These are phyloP conservation scores for Mythimna impura DNA, from an alignment of 2,888 invertebrate species.

Conservation along the genomic window DNA sequence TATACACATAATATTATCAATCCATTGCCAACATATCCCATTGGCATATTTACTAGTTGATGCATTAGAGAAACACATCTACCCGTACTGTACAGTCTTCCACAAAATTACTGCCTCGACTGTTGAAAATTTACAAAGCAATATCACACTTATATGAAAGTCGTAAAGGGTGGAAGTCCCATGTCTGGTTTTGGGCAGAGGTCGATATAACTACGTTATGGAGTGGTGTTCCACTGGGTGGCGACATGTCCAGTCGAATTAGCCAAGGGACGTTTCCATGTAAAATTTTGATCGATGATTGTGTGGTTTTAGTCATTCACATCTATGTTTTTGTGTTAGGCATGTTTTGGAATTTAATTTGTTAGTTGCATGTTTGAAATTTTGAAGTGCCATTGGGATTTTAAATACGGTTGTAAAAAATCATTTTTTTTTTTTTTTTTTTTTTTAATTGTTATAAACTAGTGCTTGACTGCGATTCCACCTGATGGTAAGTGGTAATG, in stretches of 20 bases:
- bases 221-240: conserved; percentile 55
- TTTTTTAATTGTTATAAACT: too few relatives aligned
- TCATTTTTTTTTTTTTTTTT: too few relatives aligned
- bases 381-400: not conserved
- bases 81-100: conserved; percentile 31
- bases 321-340: conserved; percentile 20
- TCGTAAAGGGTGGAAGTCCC: not conserved
- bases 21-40: conserved; percentile 58
- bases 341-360: conserved; percentile 10
- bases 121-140: not conserved
- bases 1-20: conserved; percentile 41
- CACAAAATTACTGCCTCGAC: conserved; percentile 16
- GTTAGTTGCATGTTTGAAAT: not conserved
- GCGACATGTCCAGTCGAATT: conserved; percentile 71
- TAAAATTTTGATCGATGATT: conserved; percentile 69
- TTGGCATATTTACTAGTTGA: conserved; percentile 68
- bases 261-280: conserved; percentile 65
- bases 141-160: not conserved
- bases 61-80: conserved; percentile 66
- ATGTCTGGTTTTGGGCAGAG: conserved; percentile 4
- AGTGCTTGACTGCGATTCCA: too few relatives aligned
- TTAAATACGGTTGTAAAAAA: not conserved
- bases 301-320: conserved; percentile 47
- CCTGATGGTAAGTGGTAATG: too few relatives aligned
- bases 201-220: conserved; percentile 54